phyloP scores from a whole-genome alignment of 2,888 invertebrate species.

The Mallateleia sp. region DNA sequence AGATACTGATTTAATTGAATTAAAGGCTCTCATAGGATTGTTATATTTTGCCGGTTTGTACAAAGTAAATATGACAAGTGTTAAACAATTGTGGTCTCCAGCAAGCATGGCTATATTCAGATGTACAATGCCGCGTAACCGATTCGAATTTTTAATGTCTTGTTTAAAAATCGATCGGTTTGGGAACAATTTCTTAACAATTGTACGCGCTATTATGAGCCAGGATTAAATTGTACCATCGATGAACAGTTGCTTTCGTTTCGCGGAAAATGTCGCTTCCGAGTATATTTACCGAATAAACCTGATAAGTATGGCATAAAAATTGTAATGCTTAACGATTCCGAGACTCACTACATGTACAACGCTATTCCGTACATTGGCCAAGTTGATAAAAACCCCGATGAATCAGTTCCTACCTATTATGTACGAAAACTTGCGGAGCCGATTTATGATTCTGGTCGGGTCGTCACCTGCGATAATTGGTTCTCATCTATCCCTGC shows the following conservation, averaged over 20 bases:
- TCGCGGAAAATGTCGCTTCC: constrained; percentile 78
- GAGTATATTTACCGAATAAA: constrained; percentile 80
- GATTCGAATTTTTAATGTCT: constrained; percentile 40
- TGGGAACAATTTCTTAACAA: too few species aligned
- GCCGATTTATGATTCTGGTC: constrained; percentile 65
- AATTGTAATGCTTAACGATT: constrained; percentile 76
- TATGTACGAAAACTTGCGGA: constrained; percentile 73
- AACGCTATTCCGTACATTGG: constrained; percentile 70
- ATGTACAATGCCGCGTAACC: constrained; percentile 32
- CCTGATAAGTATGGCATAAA: constrained; percentile 81
- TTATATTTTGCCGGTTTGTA: constrained; percentile 53
- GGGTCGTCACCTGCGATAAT: constrained; percentile 79
- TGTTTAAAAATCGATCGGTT: too few species aligned
- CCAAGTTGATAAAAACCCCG: constrained; percentile 22
- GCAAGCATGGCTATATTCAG: constrained; percentile 22
- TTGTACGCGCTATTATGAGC: too few species aligned
- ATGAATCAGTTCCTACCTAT: constrained; percentile 61
- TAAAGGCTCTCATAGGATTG: constrained; percentile 51
- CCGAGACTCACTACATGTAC: constrained; percentile 62
- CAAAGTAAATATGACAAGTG: constrained; percentile 26
- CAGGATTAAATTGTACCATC: background rate
- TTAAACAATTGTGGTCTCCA: constrained; percentile 5
- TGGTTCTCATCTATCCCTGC: constrained; percentile 78
- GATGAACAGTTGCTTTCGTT: constrained; percentile 81
- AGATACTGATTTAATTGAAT: too few species aligned